Evolutionary conservation across 2,797 vertebrate genomes (phyloP), one percentile per base, ranked within the genome.

Genomic region (Microctenopoma lineatum): DNA sequence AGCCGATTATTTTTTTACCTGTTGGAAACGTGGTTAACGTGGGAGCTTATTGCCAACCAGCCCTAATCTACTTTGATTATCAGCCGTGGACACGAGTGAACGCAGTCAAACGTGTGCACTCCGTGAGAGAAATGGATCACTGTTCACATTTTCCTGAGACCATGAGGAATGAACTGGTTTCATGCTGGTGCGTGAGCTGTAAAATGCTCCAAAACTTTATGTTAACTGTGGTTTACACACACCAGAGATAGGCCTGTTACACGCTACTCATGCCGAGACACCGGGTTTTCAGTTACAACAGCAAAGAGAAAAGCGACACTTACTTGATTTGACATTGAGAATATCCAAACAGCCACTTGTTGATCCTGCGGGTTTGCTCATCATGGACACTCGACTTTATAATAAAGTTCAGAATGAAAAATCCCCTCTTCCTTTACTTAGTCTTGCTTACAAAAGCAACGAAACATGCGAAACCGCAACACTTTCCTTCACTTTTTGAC

Each of bases 301-400:
- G 61, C 4, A 18, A 41, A 54, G 32, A 50, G 25, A 53, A 58
- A 77, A 68, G 64, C 45, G 50, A 66, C 85, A 94, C 94, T 94
- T 92, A 95, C 94, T 95, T 83, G 94, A 95, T 91, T 95, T 95
- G 85, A 95, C 94, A 61, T 91, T 95, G 78, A 95, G 92, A 90
- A 95, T 95, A 93, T 95, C 94, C 92, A 94, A 90, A 92, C 93
- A 94, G 93, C 96, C 97, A 98, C 97, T 97, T 98, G 97, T 98
- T 97, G 97, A 98, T 92, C 96, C 95, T 11, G 96, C 94, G 45
- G 97, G 95, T 92, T 98, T 99, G 95, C 97, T 99, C 97, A 98
- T 99, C 87, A 73, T 96, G 92, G 89, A 91, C 54, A 45, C 79
- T 87, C 32, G 62, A 67, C 71, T 84, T 66, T 46, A 70, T 36